Base-by-base conservation (phyloP, 2,113 vertebrate species). In the Ariopsis seemanni region DNA sequence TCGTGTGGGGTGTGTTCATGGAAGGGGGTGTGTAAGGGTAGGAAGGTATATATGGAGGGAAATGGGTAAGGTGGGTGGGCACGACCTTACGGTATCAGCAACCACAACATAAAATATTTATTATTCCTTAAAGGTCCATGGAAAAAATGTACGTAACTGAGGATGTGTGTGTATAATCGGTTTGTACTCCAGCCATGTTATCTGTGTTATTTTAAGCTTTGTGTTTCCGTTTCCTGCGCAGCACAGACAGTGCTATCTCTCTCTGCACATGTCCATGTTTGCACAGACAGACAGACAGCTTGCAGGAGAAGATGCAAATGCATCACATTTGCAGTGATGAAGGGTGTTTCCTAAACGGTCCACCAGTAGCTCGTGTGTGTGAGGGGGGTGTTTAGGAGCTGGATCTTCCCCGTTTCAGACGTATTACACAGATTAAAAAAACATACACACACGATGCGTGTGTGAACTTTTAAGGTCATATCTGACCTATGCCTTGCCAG, bases 121-220 rank as follows among this genome's bases (percentile, higher is more conserved):
- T 83, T 50, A 50, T 52, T 65, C 25, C 48, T 83, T 63, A 27
- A 63, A 42, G 20, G 30, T 5, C 5, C 8, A 15, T 82, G 82
- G 15, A 83, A 65, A 63, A 62, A 2, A 10, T 80, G 10, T 30
- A 27, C n/a, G 34, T 63, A 58, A 48, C 1, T 22, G 34, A 48
- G 79, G 57, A 82, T 80, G 53, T 65, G 62, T 57, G 75, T 82
- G 79, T 83, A 8, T 60, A 83, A 67, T 83, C 34, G 53, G 62
- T 83, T 83, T 67, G 82, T 10, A 52, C 25, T 30, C 62, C 62
- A 30, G 82, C 62, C n/a, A 83, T 18, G 62, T 67, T 83, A 83
- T 83, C 82, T 0, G 48, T 83, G 62, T 83, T 83, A 83, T 83
- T 83, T 83, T 83, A 83, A 48, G 62, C 82, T 83, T 65, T 27